Percentiles rank a stretch among this genome's conserved stretches.
phyloP scores from a whole-genome alignment of 2,113 vertebrate species.

The Plestiodon gilberti region DNA sequence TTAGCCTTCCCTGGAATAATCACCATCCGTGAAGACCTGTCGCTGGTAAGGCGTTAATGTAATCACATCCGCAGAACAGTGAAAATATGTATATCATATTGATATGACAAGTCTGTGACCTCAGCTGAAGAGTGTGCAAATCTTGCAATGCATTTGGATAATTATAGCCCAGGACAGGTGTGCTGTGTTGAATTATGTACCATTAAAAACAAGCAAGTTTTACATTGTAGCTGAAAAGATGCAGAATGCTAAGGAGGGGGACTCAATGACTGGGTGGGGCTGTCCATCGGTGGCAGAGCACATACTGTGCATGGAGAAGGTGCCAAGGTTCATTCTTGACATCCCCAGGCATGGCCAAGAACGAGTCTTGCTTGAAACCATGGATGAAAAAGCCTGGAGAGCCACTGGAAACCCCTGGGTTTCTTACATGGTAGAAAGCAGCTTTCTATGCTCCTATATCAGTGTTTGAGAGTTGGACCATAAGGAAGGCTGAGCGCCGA shows the following conservation, averaged over 20 bases:
- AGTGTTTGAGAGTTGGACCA: too few species aligned
- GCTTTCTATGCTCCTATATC: too few species aligned
- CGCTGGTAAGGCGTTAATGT: slow-evolving; percentile 10
- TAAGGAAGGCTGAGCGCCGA: too few species aligned
- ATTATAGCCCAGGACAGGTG: slow-evolving; percentile 24
- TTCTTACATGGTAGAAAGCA: too few species aligned
- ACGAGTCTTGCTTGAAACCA: too few species aligned
- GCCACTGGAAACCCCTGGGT: too few species aligned
- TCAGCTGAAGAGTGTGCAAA: slow-evolving; percentile 65
- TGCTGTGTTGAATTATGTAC: slow-evolving; percentile 28
- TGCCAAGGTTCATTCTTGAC: too few species aligned
- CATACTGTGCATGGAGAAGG: too few species aligned
- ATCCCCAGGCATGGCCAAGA: too few species aligned
- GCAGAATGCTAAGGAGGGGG: not conserved
- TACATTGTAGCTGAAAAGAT: slow-evolving; percentile 36
- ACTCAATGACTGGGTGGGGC: not conserved
- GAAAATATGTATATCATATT: slow-evolving; percentile 73
- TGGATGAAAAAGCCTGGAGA: too few species aligned
- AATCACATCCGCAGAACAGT: slow-evolving; percentile 41
- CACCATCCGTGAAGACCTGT: slow-evolving; percentile 17
- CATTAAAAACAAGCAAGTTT: slow-evolving; percentile 31
- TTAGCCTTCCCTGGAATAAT: slow-evolving; percentile 36
- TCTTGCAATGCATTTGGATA: slow-evolving; percentile 50
- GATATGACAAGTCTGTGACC: slow-evolving; percentile 67
- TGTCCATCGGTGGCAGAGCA: too few species aligned